Base-by-base conservation (phyloP, 2,888 invertebrate genomes). In the Euplexia lucipara region DNA sequence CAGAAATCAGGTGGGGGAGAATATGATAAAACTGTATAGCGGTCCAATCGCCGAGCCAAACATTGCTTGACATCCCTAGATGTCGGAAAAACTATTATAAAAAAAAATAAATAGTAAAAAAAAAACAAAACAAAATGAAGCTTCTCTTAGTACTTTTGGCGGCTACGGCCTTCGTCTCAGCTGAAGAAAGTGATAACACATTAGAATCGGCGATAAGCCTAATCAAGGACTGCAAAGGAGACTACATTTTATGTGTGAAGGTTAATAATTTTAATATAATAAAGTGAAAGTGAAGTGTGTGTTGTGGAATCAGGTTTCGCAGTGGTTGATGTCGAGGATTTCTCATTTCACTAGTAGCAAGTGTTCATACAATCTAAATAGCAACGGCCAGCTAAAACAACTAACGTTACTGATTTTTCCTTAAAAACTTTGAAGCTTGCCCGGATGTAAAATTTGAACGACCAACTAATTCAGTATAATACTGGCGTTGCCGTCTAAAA, bases 191-290 rank as follows among this genome's bases (percentile, higher is more conserved):
- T 82, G 96, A 96, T 72, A 96, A 95, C 41, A 93, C 94, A 45
- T 89, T 97, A 86, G 96, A 96, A 78, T 96, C 96, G 44, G 97
- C 97, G 10, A 93, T 97, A 66, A 96, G 95, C 86, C 96, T 97
- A 89, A 94, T 97, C 72, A 96, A 97, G 93, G 97, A 97, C 85
- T 97, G 97, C 91, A 95, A 96, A 81, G 96, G 96, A 83, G 96
- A 97, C 82, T 95, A 97, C 90, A 93, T 96, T 73, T 88, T 97
- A 83, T 97, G 97, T 95, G 95, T 97, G 84, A 97, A 97, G 96
- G 97, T 97, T 85, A 95, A 94, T 93, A 91, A 85, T 87, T 86
- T 86, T 81, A 83, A 84, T 86, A 84, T 79, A 85, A 64, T 22
- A 83, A 83, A 91, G 94, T 93, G 94, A 94, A 93, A 95, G 94